Evolutionary conservation across 2,797 vertebrate genomes (phyloP).

Genomic region (Enteromius unitaeniatus): DNA sequence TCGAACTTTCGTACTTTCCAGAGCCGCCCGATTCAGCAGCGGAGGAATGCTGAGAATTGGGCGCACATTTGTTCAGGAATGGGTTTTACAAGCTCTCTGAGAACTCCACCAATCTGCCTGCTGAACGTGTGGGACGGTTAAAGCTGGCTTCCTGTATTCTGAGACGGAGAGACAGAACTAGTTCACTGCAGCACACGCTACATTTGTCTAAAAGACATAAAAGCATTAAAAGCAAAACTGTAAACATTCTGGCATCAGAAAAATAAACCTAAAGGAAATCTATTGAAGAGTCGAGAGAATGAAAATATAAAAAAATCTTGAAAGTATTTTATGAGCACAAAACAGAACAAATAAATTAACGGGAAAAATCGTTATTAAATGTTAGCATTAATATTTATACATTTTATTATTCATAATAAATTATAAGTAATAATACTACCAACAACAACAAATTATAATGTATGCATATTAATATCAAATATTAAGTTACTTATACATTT

Average conservation of each 20-base stretch:
- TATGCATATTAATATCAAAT: background rate
- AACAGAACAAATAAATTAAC: background rate
- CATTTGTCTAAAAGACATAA: background rate
- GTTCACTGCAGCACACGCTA: background rate
- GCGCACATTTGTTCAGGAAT: conserved; percentile 61
- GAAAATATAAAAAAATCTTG: background rate
- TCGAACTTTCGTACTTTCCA: conserved; percentile 52
- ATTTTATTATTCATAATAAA: background rate
- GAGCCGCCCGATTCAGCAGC: conserved; percentile 47
- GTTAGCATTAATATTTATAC: background rate
- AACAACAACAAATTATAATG: background rate
- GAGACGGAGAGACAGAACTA: conserved; percentile 14
- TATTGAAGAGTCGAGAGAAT: background rate
- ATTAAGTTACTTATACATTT: background rate
- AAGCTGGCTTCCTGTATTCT: conserved; percentile 15
- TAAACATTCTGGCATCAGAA: background rate
- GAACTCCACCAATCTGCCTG: conserved; percentile 53
- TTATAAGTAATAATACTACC: background rate
- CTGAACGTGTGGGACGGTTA: conserved; percentile 36
- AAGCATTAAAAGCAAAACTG: background rate
- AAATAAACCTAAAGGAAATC: background rate
- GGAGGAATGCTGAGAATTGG: conserved; percentile 54
- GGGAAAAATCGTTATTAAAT: background rate
- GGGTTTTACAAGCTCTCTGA: conserved; percentile 62
- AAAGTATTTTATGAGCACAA: background rate